phyloP scores from a whole-genome alignment of 2,797 vertebrate genomes.

The Kryptopterus vitreolus region DNA sequence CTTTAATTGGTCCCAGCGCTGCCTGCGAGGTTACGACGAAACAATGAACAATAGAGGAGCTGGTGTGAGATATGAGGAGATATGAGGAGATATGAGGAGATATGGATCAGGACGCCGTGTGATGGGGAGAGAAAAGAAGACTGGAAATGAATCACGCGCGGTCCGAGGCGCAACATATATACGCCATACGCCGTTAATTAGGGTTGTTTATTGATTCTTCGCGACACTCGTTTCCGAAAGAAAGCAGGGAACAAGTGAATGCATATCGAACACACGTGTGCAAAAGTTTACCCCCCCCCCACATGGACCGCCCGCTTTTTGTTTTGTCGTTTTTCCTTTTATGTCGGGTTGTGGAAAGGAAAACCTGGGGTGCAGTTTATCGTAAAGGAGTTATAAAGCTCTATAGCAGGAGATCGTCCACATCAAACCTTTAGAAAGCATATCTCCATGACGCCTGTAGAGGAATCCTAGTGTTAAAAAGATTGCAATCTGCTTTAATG shows the following conservation, averaged over 20 bases:
- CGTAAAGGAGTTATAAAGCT: too few relatives aligned
- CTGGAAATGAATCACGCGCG: not conserved
- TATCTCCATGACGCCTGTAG: too few relatives aligned
- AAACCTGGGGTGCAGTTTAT: too few relatives aligned
- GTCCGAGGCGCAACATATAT: not conserved
- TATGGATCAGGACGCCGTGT: slow-evolving; percentile 16
- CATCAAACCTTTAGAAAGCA: too few relatives aligned
- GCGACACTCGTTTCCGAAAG: too few relatives aligned
- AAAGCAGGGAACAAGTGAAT: not conserved
- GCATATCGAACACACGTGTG: not conserved
- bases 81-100: slow-evolving; percentile 34
- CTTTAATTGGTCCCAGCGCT: slow-evolving; percentile 56
- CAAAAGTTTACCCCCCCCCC: not conserved
- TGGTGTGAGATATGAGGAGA: slow-evolving; percentile 12
- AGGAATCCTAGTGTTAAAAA: too few relatives aligned
- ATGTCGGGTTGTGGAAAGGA: too few relatives aligned
- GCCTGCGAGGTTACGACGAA: slow-evolving; percentile 34
- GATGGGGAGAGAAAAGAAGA: not conserved
- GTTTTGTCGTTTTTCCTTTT: not conserved
- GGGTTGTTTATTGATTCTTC: not conserved
- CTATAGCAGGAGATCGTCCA: too few relatives aligned
- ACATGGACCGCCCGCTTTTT: not conserved
- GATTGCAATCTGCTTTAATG: too few relatives aligned
- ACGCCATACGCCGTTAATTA: not conserved
- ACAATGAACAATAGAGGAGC: slow-evolving; percentile 40